Evolutionary conservation across 2,888 invertebrate genomes (phyloP), one percentile per base, ranked within the genome.

Genomic region (Coleophora flavipennella): DNA sequence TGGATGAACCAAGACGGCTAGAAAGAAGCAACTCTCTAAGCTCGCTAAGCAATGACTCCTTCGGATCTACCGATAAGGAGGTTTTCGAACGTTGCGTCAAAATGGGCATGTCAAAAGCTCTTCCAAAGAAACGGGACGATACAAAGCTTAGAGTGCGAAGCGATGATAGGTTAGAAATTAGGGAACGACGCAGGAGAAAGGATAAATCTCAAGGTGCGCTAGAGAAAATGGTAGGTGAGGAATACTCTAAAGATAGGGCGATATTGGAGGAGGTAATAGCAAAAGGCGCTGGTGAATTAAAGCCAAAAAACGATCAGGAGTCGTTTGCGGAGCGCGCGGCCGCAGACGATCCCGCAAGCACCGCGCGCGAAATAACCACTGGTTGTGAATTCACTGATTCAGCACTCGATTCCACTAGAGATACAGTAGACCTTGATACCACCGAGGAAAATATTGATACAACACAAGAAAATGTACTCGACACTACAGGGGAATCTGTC

Each of bases 81-180:
- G 89, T 92, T 10, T 86, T 95, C 49, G 92, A 93, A 55, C 88
- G 93, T 39, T 92, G 92, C 62, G 94, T 95, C 37, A 87, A 89
- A 1, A 88, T 90, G 31, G 94, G 92, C 27, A 91, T 94, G 90
- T 72, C 85, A 8, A 58, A 62, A 55, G 69, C 57, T 8, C 53
- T 45, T 25, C 49, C 48, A 8, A 54, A 50, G 41, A 52, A 45
- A 26, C 51, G 50, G 3, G 53, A 57, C 33, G 60, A 60, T 3
- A 44, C 32, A 2, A 58, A 57, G 8, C 38, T 53, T 1, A 35
- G 64, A 43, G 71, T 61, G 0, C 52, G 71, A 0, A 66, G 68
- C 44, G 74, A 70, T 43, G 76, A 77, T 11, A 44, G 59, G 2
- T 37, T 59, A 1, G 62, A 59, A 14, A 14, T 28, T 3, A 13